phyloP scores from a whole-genome alignment of 2,888 invertebrate genomes.

The Andricus curvator region DNA sequence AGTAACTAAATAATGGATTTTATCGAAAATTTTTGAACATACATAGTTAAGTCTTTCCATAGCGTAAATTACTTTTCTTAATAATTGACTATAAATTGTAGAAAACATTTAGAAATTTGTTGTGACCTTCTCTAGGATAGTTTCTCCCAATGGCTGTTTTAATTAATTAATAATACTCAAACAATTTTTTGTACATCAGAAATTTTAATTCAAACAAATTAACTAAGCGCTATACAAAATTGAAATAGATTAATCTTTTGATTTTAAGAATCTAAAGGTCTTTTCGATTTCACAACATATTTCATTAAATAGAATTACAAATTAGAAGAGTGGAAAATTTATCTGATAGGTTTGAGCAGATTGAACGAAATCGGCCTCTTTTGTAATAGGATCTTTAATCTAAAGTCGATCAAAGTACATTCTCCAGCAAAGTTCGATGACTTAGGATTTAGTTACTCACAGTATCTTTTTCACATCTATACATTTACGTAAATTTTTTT shows the following conservation, averaged over 20 bases:
- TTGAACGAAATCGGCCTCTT: constrained; percentile 8
- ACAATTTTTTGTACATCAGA: too few species aligned
- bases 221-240: not conserved
- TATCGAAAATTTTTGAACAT: too few species aligned
- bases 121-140: too few species aligned
- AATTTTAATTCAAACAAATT: too few species aligned
- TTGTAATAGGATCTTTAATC: constrained; percentile 35
- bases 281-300: constrained; percentile 3
- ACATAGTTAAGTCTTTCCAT: too few species aligned
- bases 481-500: not conserved
- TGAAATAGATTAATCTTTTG: not conserved
- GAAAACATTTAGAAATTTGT: too few species aligned
- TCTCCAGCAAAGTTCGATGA: not conserved
- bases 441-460: not conserved
- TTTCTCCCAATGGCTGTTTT: too few species aligned
- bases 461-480: not conserved
- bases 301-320: constrained; percentile 1
- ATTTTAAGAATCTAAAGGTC: not conserved
- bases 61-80: too few species aligned
- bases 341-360: constrained; percentile 2
- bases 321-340: constrained; percentile 11
- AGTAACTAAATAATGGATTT: too few species aligned
- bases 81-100: too few species aligned
- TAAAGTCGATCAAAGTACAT: constrained; percentile 30
- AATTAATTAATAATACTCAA: too few species aligned